Evolutionary conservation across 2,113 vertebrate species (phyloP).

Genomic region (Centropristis striata): DNA sequence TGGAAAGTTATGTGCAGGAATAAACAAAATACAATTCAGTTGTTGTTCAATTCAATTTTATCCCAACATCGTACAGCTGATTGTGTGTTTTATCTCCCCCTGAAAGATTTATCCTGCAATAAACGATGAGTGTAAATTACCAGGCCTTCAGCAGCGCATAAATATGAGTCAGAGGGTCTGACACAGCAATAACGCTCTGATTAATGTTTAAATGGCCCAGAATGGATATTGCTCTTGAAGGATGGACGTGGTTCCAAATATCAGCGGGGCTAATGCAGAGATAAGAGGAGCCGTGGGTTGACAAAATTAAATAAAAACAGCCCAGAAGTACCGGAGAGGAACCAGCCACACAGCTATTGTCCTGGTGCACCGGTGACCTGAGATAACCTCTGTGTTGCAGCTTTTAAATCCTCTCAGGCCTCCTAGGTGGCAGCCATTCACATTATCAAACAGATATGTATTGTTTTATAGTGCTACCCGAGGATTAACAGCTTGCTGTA

Average conservation of each 20-base stretch:
- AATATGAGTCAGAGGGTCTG: conserved; percentile 65
- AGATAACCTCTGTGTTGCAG: conserved; percentile 35
- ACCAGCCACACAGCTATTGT: conserved; percentile 1
- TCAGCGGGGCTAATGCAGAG: conserved; percentile 36
- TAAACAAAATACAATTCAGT: background rate
- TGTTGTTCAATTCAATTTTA: conserved; percentile 16
- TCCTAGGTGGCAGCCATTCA: conserved; percentile 4
- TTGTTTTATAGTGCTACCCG: background rate
- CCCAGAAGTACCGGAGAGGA: background rate
- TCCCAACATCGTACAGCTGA: conserved; percentile 5
- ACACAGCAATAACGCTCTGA: conserved; percentile 44
- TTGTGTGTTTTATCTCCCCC: conserved; percentile 32
- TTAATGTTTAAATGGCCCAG: conserved; percentile 64
- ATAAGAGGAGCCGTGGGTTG: conserved; percentile 37
- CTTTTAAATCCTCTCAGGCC: background rate
- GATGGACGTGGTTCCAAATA: conserved; percentile 38
- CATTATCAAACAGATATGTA: conserved; percentile 3
- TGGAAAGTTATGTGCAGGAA: background rate
- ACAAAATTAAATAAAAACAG: conserved; percentile 33
- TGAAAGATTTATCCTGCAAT: conserved; percentile 64
- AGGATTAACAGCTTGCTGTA: conserved; percentile 30
- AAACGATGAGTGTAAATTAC: conserved; percentile 71
- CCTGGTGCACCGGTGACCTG: conserved; percentile 8
- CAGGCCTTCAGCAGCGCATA: conserved; percentile 47
- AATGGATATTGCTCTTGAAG: conserved; percentile 37